Conservation (phyloP, 2,113 vertebrate genomes). For the Diadophis punctatus region DNA sequence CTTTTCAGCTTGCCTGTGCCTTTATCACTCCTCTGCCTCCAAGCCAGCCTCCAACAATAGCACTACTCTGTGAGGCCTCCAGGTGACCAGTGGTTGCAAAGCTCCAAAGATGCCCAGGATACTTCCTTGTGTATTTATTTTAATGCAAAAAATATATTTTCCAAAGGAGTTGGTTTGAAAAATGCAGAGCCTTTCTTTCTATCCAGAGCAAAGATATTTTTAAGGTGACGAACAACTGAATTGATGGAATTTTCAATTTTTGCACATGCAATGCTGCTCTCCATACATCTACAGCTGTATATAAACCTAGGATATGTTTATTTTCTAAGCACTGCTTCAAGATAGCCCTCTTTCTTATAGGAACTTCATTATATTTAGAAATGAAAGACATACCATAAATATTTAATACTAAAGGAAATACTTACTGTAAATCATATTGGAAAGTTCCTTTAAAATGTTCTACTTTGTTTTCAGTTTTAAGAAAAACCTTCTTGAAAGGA, state of each 20-base stretch:
- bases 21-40: not conserved
- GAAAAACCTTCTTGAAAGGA: not conserved
- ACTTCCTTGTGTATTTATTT: slow-evolving; percentile 27
- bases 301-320: slow-evolving; percentile 35
- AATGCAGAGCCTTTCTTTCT: slow-evolving; percentile 26
- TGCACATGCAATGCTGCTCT: slow-evolving; percentile 39
- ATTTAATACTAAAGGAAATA: not conserved
- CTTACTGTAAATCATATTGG: not conserved
- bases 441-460: not conserved
- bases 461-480: not conserved
- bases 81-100: not conserved
- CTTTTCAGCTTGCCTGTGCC: not conserved
- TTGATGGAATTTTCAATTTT: slow-evolving; percentile 57
- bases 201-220: slow-evolving; percentile 55
- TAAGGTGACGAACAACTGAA: slow-evolving; percentile 56
- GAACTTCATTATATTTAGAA: slow-evolving; percentile 33
- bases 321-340: slow-evolving; percentile 32
- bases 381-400: not conserved
- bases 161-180: not conserved
- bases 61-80: not conserved
- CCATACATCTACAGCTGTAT: slow-evolving; percentile 16
- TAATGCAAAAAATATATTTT: slow-evolving; percentile 38
- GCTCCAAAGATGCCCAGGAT: not conserved
- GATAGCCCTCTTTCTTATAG: slow-evolving; percentile 22
- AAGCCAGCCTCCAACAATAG: not conserved